Percentiles rank a stretch among this genome's conserved stretches.
These are phyloP conservation scores for Actinemys pallida DNA, from an alignment of 2,113 vertebrate genomes.

Conservation along the genomic window DNA sequence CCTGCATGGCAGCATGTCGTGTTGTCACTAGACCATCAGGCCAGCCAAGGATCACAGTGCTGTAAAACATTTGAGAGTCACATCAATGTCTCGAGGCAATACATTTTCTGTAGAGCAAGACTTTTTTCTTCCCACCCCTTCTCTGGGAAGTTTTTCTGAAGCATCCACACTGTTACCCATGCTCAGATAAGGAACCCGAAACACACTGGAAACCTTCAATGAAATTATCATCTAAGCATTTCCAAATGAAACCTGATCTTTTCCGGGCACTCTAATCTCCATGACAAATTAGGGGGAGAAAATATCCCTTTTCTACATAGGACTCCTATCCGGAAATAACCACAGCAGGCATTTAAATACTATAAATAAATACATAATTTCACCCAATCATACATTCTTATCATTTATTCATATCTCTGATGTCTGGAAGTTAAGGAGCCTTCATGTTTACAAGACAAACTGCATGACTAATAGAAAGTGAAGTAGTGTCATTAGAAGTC, in stretches of 20 bases:
- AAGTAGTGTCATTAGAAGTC: conserved; percentile 47
- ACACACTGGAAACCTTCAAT: neutral
- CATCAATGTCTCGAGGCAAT: neutral
- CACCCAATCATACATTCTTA: conserved; percentile 38
- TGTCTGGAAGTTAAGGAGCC: conserved; percentile 30
- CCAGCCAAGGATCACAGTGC: neutral
- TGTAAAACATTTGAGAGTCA: neutral
- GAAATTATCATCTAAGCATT: neutral
- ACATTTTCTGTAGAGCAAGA: neutral
- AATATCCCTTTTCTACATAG: neutral
- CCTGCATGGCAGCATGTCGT: neutral
- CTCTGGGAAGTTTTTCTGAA: neutral
- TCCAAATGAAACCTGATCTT: neutral
- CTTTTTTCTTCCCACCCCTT: neutral
- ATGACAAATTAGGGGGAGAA: neutral
- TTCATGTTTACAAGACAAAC: conserved; percentile 52
- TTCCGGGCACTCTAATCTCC: fast-evolving
- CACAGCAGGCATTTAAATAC: conserved; percentile 27
- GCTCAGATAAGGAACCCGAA: neutral
- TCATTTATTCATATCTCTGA: conserved; percentile 59
- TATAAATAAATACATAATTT: conserved; percentile 35
- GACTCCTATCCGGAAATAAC: neutral
- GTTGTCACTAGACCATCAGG: neutral
- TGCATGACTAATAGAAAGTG: conserved; percentile 23
- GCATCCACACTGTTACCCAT: neutral